These are phyloP conservation scores for Idaea biselata DNA, from an alignment of 2,888 invertebrate species.

Conservation along the genomic window DNA sequence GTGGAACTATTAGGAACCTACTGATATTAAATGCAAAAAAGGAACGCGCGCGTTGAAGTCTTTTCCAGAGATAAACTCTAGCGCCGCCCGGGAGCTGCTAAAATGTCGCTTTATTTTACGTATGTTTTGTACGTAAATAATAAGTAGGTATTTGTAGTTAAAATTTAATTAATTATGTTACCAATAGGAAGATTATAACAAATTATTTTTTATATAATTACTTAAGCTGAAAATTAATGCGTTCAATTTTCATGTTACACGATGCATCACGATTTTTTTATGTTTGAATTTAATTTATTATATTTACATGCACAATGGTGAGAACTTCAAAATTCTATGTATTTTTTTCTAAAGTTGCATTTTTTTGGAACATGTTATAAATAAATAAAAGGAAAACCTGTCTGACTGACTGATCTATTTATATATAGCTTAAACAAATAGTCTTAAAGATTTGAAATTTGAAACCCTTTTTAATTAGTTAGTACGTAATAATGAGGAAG, in stretches of 20 bases:
- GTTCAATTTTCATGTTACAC: not conserved
- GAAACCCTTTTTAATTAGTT: no score
- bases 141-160: no score
- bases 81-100: not conserved
- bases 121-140: no score
- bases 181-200: no score
- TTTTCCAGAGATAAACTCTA: constrained; percentile 43
- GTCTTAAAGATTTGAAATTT: no score
- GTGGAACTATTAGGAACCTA: not conserved
- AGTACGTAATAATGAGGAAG: no score
- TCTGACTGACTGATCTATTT: no score
- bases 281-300: not conserved
- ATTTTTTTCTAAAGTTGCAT: not conserved
- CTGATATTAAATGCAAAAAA: constrained; percentile 1
- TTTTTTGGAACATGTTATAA: not conserved
- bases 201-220: not conserved
- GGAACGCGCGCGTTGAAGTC: constrained; percentile 61
- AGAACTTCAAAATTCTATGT: not conserved
- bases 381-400: not conserved
- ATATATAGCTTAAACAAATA: no score
- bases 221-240: not conserved
- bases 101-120: not conserved
- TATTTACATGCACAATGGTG: not conserved
- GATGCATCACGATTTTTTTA: not conserved
- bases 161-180: no score